phyloP scores from a whole-genome alignment of 2,797 vertebrate species.

The Channa striata region DNA sequence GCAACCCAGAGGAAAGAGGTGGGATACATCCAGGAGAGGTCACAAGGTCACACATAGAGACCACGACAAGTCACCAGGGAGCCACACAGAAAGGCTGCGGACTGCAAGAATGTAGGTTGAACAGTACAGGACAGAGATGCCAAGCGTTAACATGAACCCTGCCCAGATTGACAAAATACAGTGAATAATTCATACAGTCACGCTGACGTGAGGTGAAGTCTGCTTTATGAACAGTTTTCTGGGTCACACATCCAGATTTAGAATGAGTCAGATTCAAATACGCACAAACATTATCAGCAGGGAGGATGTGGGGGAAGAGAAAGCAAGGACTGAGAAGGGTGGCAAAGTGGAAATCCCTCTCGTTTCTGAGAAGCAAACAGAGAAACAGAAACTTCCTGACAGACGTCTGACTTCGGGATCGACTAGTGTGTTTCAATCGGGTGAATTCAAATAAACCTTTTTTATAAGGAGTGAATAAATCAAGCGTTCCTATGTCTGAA shows the following conservation, averaged over 20 bases:
- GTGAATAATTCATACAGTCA: conserved; percentile 6
- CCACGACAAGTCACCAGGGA: no score
- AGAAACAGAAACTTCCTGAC: conserved; percentile 12
- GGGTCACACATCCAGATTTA: conserved; percentile 61
- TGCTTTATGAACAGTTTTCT: conserved; percentile 52
- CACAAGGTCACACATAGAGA: no score
- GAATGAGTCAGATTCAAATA: conserved; percentile 39
- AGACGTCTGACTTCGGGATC: conserved; percentile 11
- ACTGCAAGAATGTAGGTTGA: no score
- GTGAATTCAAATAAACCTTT: no score
- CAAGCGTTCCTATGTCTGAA: no score
- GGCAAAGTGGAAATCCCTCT: conserved; percentile 24
- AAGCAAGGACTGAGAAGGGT: conserved; percentile 23
- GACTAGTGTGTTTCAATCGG: neutral
- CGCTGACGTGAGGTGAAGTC: conserved; percentile 30
- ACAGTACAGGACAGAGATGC: neutral
- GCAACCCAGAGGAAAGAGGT: no score
- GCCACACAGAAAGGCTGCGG: no score
- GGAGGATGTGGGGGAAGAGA: conserved; percentile 1
- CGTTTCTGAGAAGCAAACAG: conserved; percentile 33
- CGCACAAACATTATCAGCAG: conserved; percentile 18
- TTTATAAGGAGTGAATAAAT: no score
- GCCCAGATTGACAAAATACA: no score
- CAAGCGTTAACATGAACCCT: neutral
- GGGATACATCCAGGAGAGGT: no score